Conservation (phyloP, 1,140 invertebrate genomes). For the Brachionus asplanchnoidis region DNA sequence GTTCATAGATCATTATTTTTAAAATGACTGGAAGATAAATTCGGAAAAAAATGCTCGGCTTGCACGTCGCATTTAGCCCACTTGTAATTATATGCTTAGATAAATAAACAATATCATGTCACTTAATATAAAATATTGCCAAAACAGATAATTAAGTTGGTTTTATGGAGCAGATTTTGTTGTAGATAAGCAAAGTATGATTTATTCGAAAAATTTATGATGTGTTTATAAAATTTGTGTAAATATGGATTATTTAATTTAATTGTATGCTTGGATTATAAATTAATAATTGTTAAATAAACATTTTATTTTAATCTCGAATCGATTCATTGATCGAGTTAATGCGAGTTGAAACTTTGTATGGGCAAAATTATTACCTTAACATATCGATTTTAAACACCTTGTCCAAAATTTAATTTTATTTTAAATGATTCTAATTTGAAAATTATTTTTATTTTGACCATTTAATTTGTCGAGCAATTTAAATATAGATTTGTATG, state of each 20-base stretch:
- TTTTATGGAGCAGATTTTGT: not conserved
- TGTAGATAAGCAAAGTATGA: not conserved
- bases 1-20: conserved; percentile 6
- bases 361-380: not conserved
- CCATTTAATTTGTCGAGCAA: not conserved
- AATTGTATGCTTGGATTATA: not conserved
- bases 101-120: conserved; percentile 10
- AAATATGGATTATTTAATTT: not conserved
- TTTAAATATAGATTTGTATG: not conserved
- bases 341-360: not conserved
- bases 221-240: not conserved
- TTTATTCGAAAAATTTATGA: not conserved
- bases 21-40: not conserved
- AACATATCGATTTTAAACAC: not conserved
- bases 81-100: not conserved
- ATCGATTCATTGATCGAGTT: conserved; percentile 11
- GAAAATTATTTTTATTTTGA: not conserved
- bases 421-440: not conserved
- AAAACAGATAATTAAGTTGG: not conserved
- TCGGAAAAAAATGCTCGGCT: not conserved
- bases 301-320: not conserved
- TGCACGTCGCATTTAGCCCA: not conserved
- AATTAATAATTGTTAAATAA: conserved; percentile 11
- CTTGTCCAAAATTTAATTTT: not conserved
- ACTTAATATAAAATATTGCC: not conserved